Evolutionary conservation across 2,797 vertebrate genomes (phyloP).

Genomic region (Orientallactaga sibirica): DNA sequence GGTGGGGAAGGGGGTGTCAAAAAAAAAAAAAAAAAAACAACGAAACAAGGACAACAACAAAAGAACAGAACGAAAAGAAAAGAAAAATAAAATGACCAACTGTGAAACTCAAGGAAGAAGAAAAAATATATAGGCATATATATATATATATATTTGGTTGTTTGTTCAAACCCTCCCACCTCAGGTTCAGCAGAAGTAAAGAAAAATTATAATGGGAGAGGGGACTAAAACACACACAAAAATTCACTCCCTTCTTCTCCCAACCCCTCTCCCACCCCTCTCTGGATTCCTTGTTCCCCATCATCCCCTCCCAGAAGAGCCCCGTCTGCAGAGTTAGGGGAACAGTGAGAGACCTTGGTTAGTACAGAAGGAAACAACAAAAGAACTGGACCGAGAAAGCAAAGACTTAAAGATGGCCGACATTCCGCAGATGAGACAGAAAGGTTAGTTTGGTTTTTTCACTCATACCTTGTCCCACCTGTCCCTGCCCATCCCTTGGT

Average conservation of each 20-base stretch:
- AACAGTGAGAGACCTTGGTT: slow-evolving; percentile 89
- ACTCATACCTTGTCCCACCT: slow-evolving; percentile 78
- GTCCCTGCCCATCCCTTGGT: slow-evolving; percentile 73
- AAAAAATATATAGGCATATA: slow-evolving; percentile 74
- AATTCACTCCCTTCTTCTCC: slow-evolving; percentile 64
- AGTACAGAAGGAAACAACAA: slow-evolving; percentile 89
- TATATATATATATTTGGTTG: slow-evolving; percentile 42
- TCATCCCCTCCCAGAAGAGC: slow-evolving; percentile 43
- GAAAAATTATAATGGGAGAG: slow-evolving; percentile 68
- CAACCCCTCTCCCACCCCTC: neutral
- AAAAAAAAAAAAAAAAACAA: slow-evolving; percentile 66
- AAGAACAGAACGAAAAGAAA: slow-evolving; percentile 89
- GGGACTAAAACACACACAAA: slow-evolving; percentile 69
- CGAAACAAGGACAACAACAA: slow-evolving; percentile 84
- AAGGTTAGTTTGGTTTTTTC: slow-evolving; percentile 90
- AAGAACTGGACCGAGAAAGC: slow-evolving; percentile 87
- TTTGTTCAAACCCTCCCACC: slow-evolving; percentile 81
- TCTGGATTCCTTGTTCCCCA: slow-evolving; percentile 34
- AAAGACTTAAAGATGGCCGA: slow-evolving; percentile 92
- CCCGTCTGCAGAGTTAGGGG: slow-evolving; percentile 75
- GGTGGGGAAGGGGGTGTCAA: slow-evolving; percentile 41
- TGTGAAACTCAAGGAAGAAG: slow-evolving; percentile 90
- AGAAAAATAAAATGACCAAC: slow-evolving; percentile 92
- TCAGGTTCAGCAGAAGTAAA: slow-evolving; percentile 26
- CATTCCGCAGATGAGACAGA: slow-evolving; percentile 94